Evolutionary conservation across 2,113 vertebrate genomes (phyloP).

Genomic region (Xiphophorus maculatus): DNA sequence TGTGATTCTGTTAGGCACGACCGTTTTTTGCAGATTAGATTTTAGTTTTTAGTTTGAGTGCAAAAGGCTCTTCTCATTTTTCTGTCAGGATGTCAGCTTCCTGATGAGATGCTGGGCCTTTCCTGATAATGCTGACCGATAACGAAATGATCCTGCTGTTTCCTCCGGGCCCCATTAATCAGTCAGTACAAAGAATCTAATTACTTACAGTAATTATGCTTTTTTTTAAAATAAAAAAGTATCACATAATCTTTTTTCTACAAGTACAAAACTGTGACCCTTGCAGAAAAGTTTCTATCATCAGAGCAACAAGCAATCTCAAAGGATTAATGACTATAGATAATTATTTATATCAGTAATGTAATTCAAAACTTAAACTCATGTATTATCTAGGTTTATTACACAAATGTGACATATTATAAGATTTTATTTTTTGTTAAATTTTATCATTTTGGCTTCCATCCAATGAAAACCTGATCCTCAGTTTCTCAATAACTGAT

Average conservation of each 20-base stretch:
- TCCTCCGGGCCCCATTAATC: background rate
- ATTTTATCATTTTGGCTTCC: background rate
- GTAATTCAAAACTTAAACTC: background rate
- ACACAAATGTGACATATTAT: background rate
- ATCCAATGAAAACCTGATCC: background rate
- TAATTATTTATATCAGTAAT: background rate
- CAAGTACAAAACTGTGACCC: too few relatives aligned
- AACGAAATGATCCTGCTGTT: background rate
- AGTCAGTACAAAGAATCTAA: background rate
- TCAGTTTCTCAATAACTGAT: background rate
- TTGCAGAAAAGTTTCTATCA: too few relatives aligned
- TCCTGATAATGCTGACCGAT: background rate
- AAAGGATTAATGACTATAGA: background rate
- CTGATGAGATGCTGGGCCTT: constrained; percentile 20
- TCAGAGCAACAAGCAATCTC: background rate
- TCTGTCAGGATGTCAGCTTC: constrained; percentile 8
- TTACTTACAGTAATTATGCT: too few relatives aligned
- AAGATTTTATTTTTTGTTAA: background rate
- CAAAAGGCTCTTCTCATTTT: constrained; percentile 18
- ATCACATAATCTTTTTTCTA: background rate
- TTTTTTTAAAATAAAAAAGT: background rate
- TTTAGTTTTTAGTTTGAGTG: constrained; percentile 12
- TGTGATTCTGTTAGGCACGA: constrained; percentile 5
- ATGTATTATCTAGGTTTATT: background rate
- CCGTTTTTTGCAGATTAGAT: constrained; percentile 10